Percentiles rank a stretch among this genome's conserved stretches.
These are phyloP conservation scores for Oscarella lobularis DNA, from an alignment of 37 sponge, comb jelly and placozoan genomes.

Conservation along the genomic window DNA sequence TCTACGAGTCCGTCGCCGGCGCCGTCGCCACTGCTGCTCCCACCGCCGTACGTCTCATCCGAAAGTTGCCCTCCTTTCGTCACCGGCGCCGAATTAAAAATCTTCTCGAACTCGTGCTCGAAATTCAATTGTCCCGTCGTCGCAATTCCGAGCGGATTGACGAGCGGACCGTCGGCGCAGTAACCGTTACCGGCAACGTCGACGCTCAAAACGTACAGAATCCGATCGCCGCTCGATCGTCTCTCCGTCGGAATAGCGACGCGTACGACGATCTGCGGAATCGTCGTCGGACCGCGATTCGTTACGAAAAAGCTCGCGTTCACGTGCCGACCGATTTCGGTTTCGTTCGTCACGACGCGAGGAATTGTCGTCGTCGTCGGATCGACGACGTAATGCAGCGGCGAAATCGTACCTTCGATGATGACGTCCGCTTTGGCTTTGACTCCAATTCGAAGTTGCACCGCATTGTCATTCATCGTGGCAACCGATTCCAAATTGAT, in stretches of 20 bases:
- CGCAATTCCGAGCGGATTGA: not conserved
- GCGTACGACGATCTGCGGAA: not conserved
- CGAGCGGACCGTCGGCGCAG: not conserved
- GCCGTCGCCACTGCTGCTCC: too few relatives aligned
- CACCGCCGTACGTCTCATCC: not conserved
- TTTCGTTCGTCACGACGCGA: not conserved
- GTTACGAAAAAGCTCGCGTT: not conserved
- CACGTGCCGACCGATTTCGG: not conserved
- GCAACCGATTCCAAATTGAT: constrained; percentile 12
- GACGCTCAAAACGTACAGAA: not conserved
- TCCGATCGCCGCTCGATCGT: not conserved
- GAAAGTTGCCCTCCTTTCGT: not conserved
- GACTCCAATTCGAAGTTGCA: not conserved
- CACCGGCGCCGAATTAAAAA: not conserved
- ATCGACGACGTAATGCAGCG: not conserved
- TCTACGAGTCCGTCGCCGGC: not conserved
- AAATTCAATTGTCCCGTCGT: not conserved
- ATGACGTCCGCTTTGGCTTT: not conserved
- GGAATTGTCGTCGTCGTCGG: not conserved
- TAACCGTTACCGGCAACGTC: not conserved
- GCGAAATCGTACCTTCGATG: not conserved
- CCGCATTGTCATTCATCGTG: not conserved
- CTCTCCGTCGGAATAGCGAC: not conserved
- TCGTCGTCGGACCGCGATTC: not conserved
- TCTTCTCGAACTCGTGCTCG: not conserved